Evolutionary conservation across 2,113 vertebrate genomes (phyloP).

Genomic region (Misgurnus anguillicaudatus): DNA sequence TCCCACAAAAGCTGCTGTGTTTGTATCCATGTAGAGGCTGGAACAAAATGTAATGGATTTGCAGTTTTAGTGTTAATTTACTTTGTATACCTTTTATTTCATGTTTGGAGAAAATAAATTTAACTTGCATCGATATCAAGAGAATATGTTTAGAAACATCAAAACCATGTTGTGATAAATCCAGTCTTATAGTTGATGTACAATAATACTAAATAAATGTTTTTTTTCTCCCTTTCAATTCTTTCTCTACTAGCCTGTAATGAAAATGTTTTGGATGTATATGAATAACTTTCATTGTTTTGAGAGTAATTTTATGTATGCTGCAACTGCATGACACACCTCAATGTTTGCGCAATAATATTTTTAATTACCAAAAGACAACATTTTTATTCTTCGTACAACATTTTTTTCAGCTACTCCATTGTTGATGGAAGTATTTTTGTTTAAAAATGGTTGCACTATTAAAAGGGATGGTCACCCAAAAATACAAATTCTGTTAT

Average conservation of each 20-base stretch:
- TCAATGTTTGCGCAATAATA: no score
- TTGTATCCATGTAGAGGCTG: conserved; percentile 52
- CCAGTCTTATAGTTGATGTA: conserved; percentile 3
- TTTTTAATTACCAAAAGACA: no score
- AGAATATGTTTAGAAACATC: conserved; percentile 43
- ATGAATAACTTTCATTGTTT: neutral
- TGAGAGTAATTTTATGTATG: neutral
- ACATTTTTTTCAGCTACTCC: no score
- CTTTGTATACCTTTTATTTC: conserved; percentile 28
- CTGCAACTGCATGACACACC: no score
- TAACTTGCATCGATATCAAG: conserved; percentile 11
- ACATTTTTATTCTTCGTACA: no score
- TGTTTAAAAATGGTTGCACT: no score
- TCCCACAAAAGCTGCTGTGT: conserved; percentile 46
- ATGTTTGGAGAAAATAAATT: conserved; percentile 27
- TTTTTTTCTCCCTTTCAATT: neutral
- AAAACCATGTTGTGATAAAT: neutral
- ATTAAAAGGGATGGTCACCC: no score
- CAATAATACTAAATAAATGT: conserved; percentile 23
- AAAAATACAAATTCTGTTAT: no score
- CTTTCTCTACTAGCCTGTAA: neutral
- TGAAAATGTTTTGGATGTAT: no score
- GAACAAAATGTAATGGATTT: conserved; percentile 27
- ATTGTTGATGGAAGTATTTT: no score
- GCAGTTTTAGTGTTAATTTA: conserved; percentile 45